Conservation (phyloP, 2,797 vertebrate species). For the Sorex maritimensis region DNA sequence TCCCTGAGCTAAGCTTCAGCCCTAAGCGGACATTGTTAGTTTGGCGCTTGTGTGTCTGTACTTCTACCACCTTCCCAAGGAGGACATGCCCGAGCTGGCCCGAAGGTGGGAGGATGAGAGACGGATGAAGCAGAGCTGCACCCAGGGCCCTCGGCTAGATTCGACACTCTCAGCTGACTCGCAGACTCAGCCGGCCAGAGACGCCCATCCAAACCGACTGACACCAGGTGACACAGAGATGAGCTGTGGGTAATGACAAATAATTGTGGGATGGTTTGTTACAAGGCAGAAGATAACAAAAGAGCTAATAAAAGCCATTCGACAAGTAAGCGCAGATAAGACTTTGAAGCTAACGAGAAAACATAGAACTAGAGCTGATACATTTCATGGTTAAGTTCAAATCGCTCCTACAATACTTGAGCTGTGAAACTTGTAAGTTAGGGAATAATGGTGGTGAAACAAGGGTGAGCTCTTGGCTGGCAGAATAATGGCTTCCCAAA, state of each 20-base stretch:
- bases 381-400: slow-evolving; percentile 64
- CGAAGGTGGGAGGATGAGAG: slow-evolving; percentile 44
- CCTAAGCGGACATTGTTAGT: slow-evolving; percentile 4
- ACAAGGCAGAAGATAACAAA: slow-evolving; percentile 58
- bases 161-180: slow-evolving; percentile 49
- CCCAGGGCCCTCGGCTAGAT: slow-evolving; percentile 32
- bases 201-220: slow-evolving; percentile 21
- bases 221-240: background rate
- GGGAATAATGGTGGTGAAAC: slow-evolving; percentile 54
- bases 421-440: slow-evolving; percentile 51
- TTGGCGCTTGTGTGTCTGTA: slow-evolving; percentile 45
- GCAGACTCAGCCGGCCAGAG: slow-evolving; percentile 4
- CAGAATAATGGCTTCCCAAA: slow-evolving; percentile 24
- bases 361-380: background rate
- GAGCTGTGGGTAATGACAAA: background rate
- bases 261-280: slow-evolving; percentile 2
- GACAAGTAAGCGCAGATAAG: slow-evolving; percentile 42
- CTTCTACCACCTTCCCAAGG: slow-evolving; percentile 62
- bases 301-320: slow-evolving; percentile 55
- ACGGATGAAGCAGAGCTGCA: background rate
- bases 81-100: slow-evolving; percentile 40
- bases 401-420: slow-evolving; percentile 3
- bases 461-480: background rate
- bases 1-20: slow-evolving; percentile 12
- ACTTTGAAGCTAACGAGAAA: slow-evolving; percentile 34